Evolutionary conservation across 2,888 invertebrate genomes (phyloP).

Genomic region (Cantharis flavilabris): DNA sequence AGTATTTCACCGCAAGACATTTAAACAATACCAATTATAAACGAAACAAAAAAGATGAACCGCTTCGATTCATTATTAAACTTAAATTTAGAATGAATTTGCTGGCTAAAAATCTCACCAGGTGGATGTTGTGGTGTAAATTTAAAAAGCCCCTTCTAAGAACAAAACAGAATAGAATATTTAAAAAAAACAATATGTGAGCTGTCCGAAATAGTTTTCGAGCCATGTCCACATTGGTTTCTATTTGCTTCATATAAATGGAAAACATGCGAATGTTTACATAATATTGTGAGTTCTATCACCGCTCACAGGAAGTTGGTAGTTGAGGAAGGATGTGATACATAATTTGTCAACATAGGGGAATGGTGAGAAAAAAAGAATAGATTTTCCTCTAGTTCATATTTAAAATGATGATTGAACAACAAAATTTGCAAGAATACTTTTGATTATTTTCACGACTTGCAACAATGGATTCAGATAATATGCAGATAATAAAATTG

Average conservation of each 20-base stretch:
- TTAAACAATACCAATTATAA: neutral
- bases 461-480: no score
- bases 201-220: neutral
- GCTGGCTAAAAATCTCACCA: neutral
- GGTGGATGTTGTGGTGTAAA: neutral
- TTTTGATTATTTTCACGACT: no score
- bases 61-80: neutral
- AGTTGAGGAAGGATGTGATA: neutral
- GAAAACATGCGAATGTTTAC: neutral
- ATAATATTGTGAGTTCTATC: neutral
- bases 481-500: no score
- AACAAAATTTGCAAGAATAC: neutral
- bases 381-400: neutral
- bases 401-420: neutral
- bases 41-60: neutral
- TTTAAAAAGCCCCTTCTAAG: neutral
- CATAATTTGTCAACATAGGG: neutral
- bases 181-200: neutral
- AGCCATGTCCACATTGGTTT: neutral
- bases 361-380: neutral
- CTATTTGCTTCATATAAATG: neutral
- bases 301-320: neutral
- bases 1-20: slow-evolving; percentile 12
- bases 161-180: neutral
- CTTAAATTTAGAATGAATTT: neutral